These are phyloP conservation scores for Strix aluco DNA, from an alignment of 2,113 vertebrate genomes.

Conservation along the genomic window DNA sequence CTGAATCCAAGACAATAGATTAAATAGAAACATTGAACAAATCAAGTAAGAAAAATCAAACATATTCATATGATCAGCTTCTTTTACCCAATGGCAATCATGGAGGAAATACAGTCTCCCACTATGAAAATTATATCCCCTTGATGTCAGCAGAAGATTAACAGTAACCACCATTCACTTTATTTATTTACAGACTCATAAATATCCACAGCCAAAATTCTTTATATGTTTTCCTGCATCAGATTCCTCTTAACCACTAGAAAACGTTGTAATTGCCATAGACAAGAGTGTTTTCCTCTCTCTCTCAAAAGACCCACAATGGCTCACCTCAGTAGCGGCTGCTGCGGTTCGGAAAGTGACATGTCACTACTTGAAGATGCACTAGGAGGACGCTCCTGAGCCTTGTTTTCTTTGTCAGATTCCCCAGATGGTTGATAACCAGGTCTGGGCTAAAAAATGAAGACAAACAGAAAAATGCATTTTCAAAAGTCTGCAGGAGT, in stretches of 20 bases:
- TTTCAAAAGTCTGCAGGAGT: not conserved
- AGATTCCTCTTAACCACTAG: not conserved
- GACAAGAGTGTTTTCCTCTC: not conserved
- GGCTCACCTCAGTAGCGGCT: conserved; percentile 83
- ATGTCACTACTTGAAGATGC: conserved; percentile 93
- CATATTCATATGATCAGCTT: not conserved
- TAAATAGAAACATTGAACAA: not conserved
- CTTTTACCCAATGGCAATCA: not conserved
- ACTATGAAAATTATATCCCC: not conserved
- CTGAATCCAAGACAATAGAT: not conserved
- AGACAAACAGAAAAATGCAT: not conserved
- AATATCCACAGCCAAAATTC: not conserved
- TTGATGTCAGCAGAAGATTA: not conserved
- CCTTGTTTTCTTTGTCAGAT: conserved; percentile 97
- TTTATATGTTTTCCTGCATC: not conserved
- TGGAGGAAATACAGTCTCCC: not conserved
- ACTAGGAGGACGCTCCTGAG: conserved; percentile 86
- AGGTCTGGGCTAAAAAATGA: conserved; percentile 72
- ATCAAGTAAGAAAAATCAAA: not conserved
- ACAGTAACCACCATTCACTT: not conserved
- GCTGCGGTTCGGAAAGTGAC: conserved; percentile 85
- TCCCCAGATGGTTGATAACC: conserved; percentile 96
- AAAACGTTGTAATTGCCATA: accelerated
- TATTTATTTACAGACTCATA: not conserved
- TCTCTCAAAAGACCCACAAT: not conserved